Conservation (phyloP, 2,797 vertebrate genomes). For the Macropus fuliginosus region DNA sequence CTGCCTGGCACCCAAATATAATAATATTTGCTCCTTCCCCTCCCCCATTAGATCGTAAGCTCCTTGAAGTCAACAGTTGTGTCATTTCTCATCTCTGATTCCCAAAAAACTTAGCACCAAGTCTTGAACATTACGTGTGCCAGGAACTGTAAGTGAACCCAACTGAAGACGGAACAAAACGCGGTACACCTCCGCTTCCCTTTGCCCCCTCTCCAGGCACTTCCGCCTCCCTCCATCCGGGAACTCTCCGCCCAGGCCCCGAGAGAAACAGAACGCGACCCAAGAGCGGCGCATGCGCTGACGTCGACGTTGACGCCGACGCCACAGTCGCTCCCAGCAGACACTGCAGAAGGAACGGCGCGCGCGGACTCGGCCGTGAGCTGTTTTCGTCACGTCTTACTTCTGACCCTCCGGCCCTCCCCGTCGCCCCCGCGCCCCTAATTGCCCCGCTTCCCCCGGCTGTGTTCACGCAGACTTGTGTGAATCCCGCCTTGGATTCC, state of each 20-base stretch:
- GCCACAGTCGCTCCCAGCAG: conserved; percentile 34
- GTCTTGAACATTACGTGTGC: not conserved
- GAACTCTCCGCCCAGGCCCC: conserved; percentile 39
- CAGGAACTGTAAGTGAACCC: not conserved
- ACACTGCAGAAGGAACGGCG: not conserved
- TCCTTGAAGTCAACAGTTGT: not conserved
- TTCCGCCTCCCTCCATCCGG: conserved; percentile 59
- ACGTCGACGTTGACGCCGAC: not conserved
- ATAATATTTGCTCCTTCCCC: not conserved
- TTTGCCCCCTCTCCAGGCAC: not conserved
- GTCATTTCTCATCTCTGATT: not conserved
- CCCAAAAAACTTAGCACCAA: not conserved
- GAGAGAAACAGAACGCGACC: not conserved
- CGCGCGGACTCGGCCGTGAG: not conserved
- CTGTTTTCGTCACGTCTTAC: not conserved
- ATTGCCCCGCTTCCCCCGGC: not conserved
- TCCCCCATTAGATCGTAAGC: not conserved
- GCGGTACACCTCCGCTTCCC: fast-evolving
- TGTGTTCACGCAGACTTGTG: not conserved
- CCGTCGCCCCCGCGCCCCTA: not conserved
- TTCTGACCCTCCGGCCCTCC: not conserved
- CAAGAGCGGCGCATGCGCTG: not conserved
- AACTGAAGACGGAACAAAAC: not conserved
- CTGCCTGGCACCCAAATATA: too few species aligned
- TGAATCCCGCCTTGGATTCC: not conserved